phyloP scores from a whole-genome alignment of 2,113 vertebrate species.

The Dromas ardeola region DNA sequence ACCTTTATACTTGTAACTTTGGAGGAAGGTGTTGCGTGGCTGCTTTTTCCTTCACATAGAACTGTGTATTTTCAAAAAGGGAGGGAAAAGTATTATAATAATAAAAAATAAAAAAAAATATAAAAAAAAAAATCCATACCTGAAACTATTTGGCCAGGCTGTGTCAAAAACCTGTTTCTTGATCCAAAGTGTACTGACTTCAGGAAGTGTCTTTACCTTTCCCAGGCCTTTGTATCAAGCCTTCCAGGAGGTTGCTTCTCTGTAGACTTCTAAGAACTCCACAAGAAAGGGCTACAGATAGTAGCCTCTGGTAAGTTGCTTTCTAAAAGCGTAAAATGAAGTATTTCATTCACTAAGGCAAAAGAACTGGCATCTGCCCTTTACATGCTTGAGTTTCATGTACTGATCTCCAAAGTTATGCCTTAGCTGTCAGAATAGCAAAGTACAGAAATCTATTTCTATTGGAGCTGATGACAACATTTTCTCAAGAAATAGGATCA shows the following conservation, averaged over 20 bases:
- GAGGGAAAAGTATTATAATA: background rate
- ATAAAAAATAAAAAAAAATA: background rate
- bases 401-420: background rate
- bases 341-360: background rate
- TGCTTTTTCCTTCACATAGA: background rate
- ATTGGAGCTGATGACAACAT: background rate
- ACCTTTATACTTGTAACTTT: background rate
- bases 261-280: background rate
- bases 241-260: background rate
- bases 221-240: background rate
- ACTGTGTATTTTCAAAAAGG: background rate
- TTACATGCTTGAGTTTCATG: background rate
- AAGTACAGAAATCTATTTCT: background rate
- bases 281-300: background rate
- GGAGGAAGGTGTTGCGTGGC: background rate
- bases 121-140: background rate
- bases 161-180: background rate
- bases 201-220: background rate
- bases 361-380: background rate
- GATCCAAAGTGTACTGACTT: background rate
- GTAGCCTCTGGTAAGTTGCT: background rate
- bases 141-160: background rate
- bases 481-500: background rate
- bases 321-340: background rate
- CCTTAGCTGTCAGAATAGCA: background rate